Conservation (phyloP, 2,888 invertebrate species). For the Hydriomena furcata region DNA sequence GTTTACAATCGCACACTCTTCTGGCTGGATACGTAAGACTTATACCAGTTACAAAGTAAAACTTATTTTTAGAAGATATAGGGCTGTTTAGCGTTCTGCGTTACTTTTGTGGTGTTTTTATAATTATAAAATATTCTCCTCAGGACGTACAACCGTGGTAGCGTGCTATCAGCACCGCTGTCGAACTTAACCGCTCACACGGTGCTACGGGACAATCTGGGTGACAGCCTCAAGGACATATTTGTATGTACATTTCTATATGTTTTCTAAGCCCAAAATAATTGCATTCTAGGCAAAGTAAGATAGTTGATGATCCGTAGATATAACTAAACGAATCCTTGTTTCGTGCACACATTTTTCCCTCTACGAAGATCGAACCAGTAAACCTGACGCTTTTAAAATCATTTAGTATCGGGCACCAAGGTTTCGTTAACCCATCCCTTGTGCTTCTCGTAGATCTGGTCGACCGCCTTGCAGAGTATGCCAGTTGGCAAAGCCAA, state of each 20-base stretch:
- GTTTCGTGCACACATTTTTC: no score
- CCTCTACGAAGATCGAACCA: no score
- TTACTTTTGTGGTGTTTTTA: not conserved
- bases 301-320: no score
- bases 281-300: no score
- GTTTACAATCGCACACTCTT: constrained; percentile 85
- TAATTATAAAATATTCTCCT: no score
- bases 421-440: no score
- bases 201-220: constrained; percentile 45
- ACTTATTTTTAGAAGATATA: not conserved
- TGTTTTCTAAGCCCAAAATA: not conserved
- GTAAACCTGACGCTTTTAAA: no score
- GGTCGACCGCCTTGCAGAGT: constrained; percentile 20
- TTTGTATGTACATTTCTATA: constrained; percentile 12
- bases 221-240: constrained; percentile 43
- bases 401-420: no score
- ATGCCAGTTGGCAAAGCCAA: constrained; percentile 59
- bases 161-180: constrained; percentile 85
- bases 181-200: constrained; percentile 75
- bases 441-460: constrained; percentile 18
- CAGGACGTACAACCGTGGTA: constrained; percentile 78
- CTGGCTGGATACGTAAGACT: constrained; percentile 90
- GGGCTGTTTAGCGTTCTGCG: not conserved
- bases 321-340: no score
- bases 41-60: not conserved